These are phyloP conservation scores for Pararge aegeria DNA, from an alignment of 1,140 invertebrate species.

Conservation along the genomic window DNA sequence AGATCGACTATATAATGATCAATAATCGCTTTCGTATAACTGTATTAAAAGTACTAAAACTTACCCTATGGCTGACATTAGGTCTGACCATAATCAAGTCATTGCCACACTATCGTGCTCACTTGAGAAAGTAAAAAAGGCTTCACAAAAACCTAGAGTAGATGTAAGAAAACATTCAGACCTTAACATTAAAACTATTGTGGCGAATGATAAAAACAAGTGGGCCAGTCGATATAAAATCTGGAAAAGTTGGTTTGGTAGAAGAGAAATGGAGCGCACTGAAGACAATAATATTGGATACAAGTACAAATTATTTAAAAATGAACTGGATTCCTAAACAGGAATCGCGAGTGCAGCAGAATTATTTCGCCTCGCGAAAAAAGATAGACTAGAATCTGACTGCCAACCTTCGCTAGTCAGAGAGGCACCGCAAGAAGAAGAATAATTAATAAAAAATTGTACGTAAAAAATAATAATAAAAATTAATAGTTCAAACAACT, in stretches of 20 bases:
- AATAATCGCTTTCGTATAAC: neutral
- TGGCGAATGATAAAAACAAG: neutral
- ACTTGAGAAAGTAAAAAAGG: neutral
- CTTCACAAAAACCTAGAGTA: neutral
- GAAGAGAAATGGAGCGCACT: neutral
- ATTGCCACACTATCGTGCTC: neutral
- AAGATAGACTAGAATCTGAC: no score
- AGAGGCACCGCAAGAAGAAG: no score
- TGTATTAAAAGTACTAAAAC: neutral
- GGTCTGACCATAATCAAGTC: neutral
- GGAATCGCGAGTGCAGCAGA: neutral
- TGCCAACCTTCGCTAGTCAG: no score
- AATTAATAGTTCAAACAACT: no score
- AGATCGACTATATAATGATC: neutral
- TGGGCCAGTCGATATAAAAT: neutral
- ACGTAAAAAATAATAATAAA: no score
- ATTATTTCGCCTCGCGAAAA: neutral
- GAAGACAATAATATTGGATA: neutral
- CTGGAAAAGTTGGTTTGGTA: neutral
- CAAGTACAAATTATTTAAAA: neutral
- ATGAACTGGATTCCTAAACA: neutral
- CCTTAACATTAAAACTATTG: neutral
- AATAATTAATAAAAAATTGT: no score
- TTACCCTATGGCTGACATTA: no score
- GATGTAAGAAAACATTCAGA: neutral